Evolutionary conservation across 2,797 vertebrate species (phyloP), one percentile per base, ranked within the genome.

Genomic region (Menidia menidia): DNA sequence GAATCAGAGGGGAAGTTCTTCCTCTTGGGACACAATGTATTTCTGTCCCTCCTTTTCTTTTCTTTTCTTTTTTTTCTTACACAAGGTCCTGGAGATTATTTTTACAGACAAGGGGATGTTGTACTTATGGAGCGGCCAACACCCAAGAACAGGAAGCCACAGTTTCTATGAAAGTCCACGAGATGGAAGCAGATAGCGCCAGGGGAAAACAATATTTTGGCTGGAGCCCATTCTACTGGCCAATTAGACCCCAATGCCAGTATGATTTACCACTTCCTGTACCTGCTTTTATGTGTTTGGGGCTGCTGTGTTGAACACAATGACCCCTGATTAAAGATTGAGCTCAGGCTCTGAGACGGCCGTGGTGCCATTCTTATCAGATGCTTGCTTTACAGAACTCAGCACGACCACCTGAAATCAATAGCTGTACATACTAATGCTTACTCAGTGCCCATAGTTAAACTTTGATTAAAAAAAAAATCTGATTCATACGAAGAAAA

Each of bases 141-240:
- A 95, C 95, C 95, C 95, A 94, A 51, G 92, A 95, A 96, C 95
- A 96, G 97, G 96, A 98, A 98, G 94, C 90, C 88, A 84, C 91
- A 88, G 90, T 94, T 95, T 94, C 94, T 95, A 92, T 94, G 91
- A 95, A 94, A 95, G 93, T 93, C 93, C 92, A 91, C 93, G 90
- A 95, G 95, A 95, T 95, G 92, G 94, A 95, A 95, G 94, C 90
- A 94, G 95, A 95, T 96, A 95, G 92, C 58, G 77, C 89, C 93
- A 75, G 82, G 94, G 90, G 89, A 90, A 90, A 94, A 92, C 87
- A 93, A 94, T 93, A 88, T 93, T 91, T 91, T 87, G 91, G 80
- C 92, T 79, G n/a, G 86, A 92, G 86, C 89, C 94, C 82, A 81
- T 92, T 89, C 89, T 91, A 92, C 88, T 81, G 85, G 81, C 85